Conservation (phyloP, 2,113 vertebrate genomes). For the Cacatua alba region DNA sequence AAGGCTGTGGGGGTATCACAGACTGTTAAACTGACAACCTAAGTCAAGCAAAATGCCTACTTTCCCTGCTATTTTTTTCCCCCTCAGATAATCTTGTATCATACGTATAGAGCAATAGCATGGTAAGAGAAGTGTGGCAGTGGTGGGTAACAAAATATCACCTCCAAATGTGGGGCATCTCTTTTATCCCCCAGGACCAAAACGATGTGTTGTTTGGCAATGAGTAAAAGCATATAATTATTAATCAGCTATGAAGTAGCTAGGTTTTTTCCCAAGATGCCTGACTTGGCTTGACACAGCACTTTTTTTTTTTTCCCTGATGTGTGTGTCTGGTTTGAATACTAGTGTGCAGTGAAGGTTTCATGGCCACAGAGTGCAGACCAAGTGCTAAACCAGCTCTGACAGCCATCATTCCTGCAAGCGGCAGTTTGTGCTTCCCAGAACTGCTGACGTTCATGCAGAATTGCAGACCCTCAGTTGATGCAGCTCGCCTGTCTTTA, state of each 20-base stretch:
- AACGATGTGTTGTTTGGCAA: not conserved
- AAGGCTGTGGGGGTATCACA: not conserved
- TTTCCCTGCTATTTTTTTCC: not conserved
- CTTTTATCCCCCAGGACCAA: not conserved
- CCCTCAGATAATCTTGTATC: not conserved
- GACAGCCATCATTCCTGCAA: not conserved
- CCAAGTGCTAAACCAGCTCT: not conserved
- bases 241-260: not conserved
- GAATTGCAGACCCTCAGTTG: not conserved
- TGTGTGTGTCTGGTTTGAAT: not conserved
- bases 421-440: not conserved
- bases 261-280: not conserved
- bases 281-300: not conserved
- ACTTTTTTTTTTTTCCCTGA: not conserved
- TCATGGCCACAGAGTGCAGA: not conserved
- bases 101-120: not conserved
- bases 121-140: not conserved
- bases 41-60: not conserved
- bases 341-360: not conserved
- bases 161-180: not conserved
- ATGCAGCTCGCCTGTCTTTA: not conserved
- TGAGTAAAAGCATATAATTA: not conserved
- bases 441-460: accelerated
- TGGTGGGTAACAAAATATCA: not conserved
- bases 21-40: not conserved